A percentile compares a stretch with the other conserved stretches of the same genome.
phyloP scores from a whole-genome alignment of 2,113 vertebrate genomes.

The Mola mola region DNA sequence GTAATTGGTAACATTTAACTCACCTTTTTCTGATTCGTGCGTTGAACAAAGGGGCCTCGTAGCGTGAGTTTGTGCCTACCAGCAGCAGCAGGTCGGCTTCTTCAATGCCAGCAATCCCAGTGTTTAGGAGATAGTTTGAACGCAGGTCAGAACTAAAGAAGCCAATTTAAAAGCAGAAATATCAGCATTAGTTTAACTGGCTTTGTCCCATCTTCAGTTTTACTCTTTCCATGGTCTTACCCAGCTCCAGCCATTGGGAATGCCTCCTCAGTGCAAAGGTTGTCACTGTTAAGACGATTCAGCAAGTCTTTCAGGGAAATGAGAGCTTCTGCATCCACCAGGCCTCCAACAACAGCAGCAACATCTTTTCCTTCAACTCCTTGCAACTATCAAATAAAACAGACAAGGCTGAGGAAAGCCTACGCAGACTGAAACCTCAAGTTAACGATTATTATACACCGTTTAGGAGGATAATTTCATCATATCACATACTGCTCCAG shows the following conservation, averaged over 20 bases:
- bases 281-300: slow-evolving; percentile 87
- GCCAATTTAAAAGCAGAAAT: background rate
- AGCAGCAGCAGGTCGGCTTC: slow-evolving; percentile 90
- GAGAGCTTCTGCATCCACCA: slow-evolving; percentile 91
- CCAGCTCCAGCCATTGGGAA: slow-evolving; percentile 90
- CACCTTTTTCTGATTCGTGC: slow-evolving; percentile 91
- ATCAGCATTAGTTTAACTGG: background rate
- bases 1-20: slow-evolving; percentile 36
- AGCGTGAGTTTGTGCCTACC: slow-evolving; percentile 90
- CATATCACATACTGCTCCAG: slow-evolving; percentile 84
- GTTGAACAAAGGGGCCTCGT: slow-evolving; percentile 91
- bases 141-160: slow-evolving; percentile 86
- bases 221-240: slow-evolving; percentile 64
- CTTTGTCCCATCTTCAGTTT: background rate
- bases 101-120: slow-evolving; percentile 89
- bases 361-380: slow-evolving; percentile 81
- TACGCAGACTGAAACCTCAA: background rate
- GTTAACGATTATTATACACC: slow-evolving; percentile 2
- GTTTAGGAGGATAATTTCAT: background rate
- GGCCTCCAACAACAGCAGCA: slow-evolving; percentile 88
- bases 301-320: slow-evolving; percentile 90
- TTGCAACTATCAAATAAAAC: slow-evolving; percentile 81
- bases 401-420: background rate
- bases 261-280: slow-evolving; percentile 88
- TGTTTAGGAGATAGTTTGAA: slow-evolving; percentile 91